A percentile compares a stretch with the other conserved stretches of the same genome.
Conservation (phyloP, 2,113 vertebrate genomes). For the Phrynosoma platyrhinos region DNA sequence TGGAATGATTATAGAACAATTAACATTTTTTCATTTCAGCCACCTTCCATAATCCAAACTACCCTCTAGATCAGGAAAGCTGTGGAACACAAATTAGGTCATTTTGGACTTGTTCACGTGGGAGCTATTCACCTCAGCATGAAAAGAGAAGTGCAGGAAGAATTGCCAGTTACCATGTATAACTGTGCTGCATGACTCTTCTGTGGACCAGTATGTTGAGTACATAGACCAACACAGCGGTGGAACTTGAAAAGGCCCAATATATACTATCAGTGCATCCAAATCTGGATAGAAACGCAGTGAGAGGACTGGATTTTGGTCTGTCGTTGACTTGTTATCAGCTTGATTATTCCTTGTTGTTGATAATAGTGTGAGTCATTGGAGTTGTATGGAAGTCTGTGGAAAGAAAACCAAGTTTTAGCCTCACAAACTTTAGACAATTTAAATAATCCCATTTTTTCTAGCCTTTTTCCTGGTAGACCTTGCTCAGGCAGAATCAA, state of each 20-base stretch:
- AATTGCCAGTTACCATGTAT: not conserved
- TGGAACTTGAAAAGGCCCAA: too few relatives aligned
- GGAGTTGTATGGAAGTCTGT: not conserved
- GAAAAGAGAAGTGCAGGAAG: not conserved
- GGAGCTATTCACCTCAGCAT: constrained; percentile 5
- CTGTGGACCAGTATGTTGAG: not conserved
- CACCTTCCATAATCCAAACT: constrained; percentile 41
- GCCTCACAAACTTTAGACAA: not conserved
- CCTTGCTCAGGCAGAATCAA: not conserved
- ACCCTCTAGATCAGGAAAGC: constrained; percentile 1
- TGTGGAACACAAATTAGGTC: constrained; percentile 40
- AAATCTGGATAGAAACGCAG: not conserved
- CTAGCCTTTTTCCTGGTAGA: not conserved
- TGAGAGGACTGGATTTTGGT: too few relatives aligned
- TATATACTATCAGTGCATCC: not conserved
- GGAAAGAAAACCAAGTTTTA: not conserved
- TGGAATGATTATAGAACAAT: constrained; percentile 22
- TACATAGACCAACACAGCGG: too few relatives aligned
- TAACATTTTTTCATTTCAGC: not conserved
- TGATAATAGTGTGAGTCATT: not conserved
- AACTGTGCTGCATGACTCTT: not conserved
- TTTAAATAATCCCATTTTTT: not conserved
- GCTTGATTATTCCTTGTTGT: not conserved
- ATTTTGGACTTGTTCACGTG: not conserved
- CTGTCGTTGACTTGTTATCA: not conserved